Evolutionary conservation across 2,113 vertebrate genomes (phyloP).

Genomic region (Noturus placidus): DNA sequence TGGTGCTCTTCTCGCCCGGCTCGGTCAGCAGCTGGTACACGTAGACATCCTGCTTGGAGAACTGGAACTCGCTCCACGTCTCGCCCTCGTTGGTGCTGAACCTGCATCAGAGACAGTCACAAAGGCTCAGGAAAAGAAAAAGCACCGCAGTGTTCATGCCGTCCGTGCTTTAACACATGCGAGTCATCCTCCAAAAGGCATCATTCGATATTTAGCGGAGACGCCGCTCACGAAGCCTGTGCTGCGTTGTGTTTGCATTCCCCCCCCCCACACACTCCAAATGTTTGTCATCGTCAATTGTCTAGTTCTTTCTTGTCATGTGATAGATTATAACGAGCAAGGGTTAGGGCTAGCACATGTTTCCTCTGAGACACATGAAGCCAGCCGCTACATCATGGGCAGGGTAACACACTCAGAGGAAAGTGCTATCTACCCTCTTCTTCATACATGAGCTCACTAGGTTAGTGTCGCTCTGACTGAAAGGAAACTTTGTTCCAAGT

Average conservation of each 20-base stretch:
- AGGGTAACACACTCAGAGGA: too few species aligned
- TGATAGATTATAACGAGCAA: too few species aligned
- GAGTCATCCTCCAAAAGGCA: neutral
- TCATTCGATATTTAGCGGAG: neutral
- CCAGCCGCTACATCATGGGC: too few species aligned
- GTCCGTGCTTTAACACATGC: neutral
- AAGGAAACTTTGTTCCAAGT: too few species aligned
- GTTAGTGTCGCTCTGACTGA: too few species aligned
- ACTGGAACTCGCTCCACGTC: slow-evolving; percentile 87
- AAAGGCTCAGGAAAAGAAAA: neutral
- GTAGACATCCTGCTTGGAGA: slow-evolving; percentile 83
- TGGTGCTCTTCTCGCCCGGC: slow-evolving; percentile 92
- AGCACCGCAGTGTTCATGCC: neutral
- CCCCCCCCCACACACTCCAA: too few species aligned
- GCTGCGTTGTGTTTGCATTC: neutral
- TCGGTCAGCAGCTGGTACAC: slow-evolving; percentile 95
- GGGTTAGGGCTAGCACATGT: too few species aligned
- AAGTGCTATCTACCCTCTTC: too few species aligned
- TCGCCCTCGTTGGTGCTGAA: slow-evolving; percentile 98
- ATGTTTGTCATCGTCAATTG: too few species aligned
- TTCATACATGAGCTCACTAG: too few species aligned
- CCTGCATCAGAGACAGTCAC: slow-evolving; percentile 58
- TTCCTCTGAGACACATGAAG: too few species aligned
- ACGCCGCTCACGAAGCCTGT: neutral
- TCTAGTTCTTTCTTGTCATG: too few species aligned